Evolutionary conservation across 2,113 vertebrate genomes (phyloP), one percentile per base, ranked within the genome.

Genomic region (Lamprotornis superbus): DNA sequence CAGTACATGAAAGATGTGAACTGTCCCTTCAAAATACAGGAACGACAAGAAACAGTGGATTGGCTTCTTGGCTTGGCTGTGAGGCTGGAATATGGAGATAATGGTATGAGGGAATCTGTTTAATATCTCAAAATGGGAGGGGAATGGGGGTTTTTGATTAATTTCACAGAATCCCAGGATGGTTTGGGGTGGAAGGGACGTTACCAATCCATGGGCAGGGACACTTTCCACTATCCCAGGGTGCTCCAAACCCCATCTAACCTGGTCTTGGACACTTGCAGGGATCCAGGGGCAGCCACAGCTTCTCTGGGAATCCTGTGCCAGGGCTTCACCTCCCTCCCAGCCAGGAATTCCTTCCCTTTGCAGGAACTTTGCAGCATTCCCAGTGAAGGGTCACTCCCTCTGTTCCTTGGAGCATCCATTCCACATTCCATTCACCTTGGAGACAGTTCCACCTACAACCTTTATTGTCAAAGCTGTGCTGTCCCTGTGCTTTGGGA

Each of bases 21-120:
- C 96, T 99, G 99, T 93, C 99, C 99, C 19, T 99, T 99, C 97
- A 98, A 97, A 60, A 97, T 93, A 12, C 96, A 99, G 79, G 99
- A 99, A 33, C 97, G 98, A 71, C 98, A 98, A 25, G 99, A 99
- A 97, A 97, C 98, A 2, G 96, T 99, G 68, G 99, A 99, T 96
- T 99, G 99, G 99, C 96, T 99, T 15, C 98, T 99, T 31, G 99
- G 99, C n/a, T 97, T 99, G 91, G 99, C 99, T 17, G 99, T 99
- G 40, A 98, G 99, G 52, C 99, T 99, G 17, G 99, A 99, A 89
- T 99, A 99, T 67, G 99, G 99, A 93, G 99, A 99, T 94, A 99
- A 99, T 59, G 99, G 99, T 99, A 98, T 4, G 94, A 6, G 17
- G 50, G 89, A 52, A 61, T 94, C 53, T 20, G 64, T 31, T 33